Evolutionary conservation across 2,113 vertebrate genomes (phyloP), one percentile per base, ranked within the genome.

Genomic region (Plectropomus leopardus): DNA sequence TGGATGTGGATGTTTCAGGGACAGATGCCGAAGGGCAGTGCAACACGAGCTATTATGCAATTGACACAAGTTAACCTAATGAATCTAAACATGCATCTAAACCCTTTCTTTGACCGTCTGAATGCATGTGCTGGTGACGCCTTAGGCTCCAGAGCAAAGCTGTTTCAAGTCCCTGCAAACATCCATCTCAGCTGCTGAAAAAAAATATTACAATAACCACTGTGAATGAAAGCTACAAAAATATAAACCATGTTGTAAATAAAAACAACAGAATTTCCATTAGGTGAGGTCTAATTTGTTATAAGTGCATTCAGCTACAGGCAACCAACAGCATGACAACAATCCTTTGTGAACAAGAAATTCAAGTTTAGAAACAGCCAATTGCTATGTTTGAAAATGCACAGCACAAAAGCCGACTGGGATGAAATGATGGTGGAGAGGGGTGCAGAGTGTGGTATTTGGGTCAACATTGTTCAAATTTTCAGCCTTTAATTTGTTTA

Each of bases 391-490:
- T 34, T 53, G 40, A 5, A 55, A 84, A 67, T 59, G 21, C 58
- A 80, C 5, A 50, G 58, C 76, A 74, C 60, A 51, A 61, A 74
- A 78, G 69, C 67, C 48, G 84, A 61, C 40, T 42, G 60, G 30
- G 42, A 72, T 73, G 69, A 67, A 75, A 30, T 53, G 55, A 45
- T 55, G 55, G 10, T 19, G 34, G 51, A n/a, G 42, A 42, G 45
- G 65, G 28, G 66, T 24, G 71, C 3, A 66, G 58, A 68, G 54
- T 44, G 55, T 66, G 75, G 71, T 83, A 91, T 92, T 84, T 91
- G 57, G 80, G 87, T 88, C 88, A 89, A 79, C 40, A 42, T 10
- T 85, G 79, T 89, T 88, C 57, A 81, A 79, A 73, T 73, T 88
- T 88, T 81, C 47, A 58, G 48, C 42, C 32, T 75, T 74, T 81